phyloP scores from a whole-genome alignment of 1,140 invertebrate species.

The Pteromalus puparum region DNA sequence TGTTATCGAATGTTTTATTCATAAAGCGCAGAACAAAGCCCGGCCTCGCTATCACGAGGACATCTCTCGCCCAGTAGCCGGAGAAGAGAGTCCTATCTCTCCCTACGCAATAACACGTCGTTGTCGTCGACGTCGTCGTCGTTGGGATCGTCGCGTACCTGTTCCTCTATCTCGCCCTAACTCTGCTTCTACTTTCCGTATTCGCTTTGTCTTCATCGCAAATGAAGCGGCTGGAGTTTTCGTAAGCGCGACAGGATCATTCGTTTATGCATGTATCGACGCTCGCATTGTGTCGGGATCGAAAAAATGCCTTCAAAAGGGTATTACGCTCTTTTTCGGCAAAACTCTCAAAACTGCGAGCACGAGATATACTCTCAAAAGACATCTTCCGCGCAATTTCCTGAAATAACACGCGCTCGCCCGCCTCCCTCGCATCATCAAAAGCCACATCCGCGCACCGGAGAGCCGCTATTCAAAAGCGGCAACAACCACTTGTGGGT shows the following conservation, averaged over 20 bases:
- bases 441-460: not conserved
- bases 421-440: not conserved
- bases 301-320: not conserved
- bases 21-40: constrained; percentile 73
- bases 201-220: constrained; percentile 35
- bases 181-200: not conserved
- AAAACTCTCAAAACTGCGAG: no score
- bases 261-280: constrained; percentile 49
- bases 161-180: not conserved
- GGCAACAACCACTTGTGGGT: constrained; percentile 67
- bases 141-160: not conserved
- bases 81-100: not conserved
- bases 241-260: constrained; percentile 38
- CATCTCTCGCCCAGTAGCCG: constrained; percentile 64
- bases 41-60: constrained; percentile 71
- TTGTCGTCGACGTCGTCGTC: constrained; percentile 9
- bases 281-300: constrained; percentile 27
- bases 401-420: constrained; percentile 18
- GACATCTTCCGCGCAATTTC: constrained; percentile 27
- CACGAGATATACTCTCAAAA: not conserved
- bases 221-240: constrained; percentile 41
- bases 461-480: constrained; percentile 58
- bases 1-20: constrained; percentile 76
- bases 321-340: no score
- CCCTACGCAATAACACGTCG: constrained; percentile 54